Evolutionary conservation across 2,888 invertebrate genomes (phyloP).

Genomic region (Drosophila macrothrix): DNA sequence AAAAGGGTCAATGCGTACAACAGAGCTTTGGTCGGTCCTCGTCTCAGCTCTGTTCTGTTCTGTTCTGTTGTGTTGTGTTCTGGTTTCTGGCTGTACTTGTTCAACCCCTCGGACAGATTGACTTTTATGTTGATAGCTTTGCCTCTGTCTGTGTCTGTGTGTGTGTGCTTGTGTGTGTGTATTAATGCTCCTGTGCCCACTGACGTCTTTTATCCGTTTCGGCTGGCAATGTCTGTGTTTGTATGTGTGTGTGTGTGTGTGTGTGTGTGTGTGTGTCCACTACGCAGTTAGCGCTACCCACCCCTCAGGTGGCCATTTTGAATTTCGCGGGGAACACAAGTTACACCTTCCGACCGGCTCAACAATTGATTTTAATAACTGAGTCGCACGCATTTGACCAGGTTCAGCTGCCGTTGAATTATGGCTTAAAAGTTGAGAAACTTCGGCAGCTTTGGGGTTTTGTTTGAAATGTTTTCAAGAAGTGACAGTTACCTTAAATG

Average conservation of each 20-base stretch:
- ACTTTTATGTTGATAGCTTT: conserved; percentile 71
- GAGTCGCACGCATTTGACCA: conserved; percentile 34
- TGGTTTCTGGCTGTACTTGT: conserved; percentile 43
- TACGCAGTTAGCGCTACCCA: conserved; percentile 56
- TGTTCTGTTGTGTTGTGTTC: conserved; percentile 28
- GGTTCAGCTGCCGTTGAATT: conserved; percentile 16
- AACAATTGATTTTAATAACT: conserved; percentile 64
- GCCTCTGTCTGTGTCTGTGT: conserved; percentile 5
- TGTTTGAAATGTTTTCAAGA: background rate
- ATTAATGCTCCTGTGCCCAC: background rate
- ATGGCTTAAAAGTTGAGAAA: conserved; percentile 1
- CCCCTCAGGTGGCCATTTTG: conserved; percentile 71
- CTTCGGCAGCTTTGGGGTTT: background rate
- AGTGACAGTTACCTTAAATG: conserved; percentile 6
- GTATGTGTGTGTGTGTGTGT: background rate
- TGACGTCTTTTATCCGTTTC: background rate
- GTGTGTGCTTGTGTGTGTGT: conserved; percentile 8
- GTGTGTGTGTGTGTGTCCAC: conserved; percentile 53
- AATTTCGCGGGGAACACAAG: conserved; percentile 45
- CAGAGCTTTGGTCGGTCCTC: conserved; percentile 36
- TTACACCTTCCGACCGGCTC: conserved; percentile 42
- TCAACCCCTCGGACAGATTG: conserved; percentile 77
- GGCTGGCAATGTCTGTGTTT: conserved; percentile 26
- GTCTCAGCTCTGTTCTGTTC: conserved; percentile 1
- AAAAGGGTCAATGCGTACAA: conserved; percentile 66